These are phyloP conservation scores for Cataglyphis altisquamis DNA, from an alignment of 2,888 invertebrate genomes.

Conservation along the genomic window DNA sequence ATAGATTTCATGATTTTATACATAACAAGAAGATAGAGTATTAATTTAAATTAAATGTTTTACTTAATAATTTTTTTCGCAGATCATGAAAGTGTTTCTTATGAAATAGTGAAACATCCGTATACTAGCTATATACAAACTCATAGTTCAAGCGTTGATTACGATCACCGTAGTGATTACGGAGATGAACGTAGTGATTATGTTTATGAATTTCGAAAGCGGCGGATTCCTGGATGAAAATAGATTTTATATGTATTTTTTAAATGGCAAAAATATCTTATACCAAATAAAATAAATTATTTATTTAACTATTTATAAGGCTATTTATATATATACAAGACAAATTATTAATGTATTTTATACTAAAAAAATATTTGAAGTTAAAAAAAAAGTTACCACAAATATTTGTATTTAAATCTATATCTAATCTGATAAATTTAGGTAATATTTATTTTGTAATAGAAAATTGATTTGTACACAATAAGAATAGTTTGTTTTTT, in stretches of 20 bases:
- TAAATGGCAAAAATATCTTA: not conserved
- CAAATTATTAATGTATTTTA: not conserved
- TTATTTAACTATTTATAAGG: not conserved
- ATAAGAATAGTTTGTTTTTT: not conserved
- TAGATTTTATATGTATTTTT: conserved; percentile 15
- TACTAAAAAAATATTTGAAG: conserved; percentile 3
- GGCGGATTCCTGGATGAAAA: conserved; percentile 35
- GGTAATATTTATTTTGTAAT: not conserved
- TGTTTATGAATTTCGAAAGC: conserved; percentile 57
- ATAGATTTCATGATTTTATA: not conserved
- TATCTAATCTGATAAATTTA: not conserved
- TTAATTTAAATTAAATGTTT: not conserved
- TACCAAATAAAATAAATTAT: conserved; percentile 10
- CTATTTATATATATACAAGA: not conserved
- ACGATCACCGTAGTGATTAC: conserved; percentile 87
- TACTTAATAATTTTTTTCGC: conserved; percentile 38
- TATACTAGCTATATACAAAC: conserved; percentile 92
- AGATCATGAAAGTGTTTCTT: conserved; percentile 93
- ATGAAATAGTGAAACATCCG: conserved; percentile 95
- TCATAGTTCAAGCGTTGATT: conserved; percentile 90
- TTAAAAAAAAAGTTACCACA: not conserved
- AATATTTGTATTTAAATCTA: not conserved
- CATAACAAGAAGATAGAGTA: not conserved
- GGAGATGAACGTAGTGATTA: conserved; percentile 45
- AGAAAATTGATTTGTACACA: not conserved